phyloP scores from a whole-genome alignment of 2,888 invertebrate species.

The Cryptocephalus moraei region DNA sequence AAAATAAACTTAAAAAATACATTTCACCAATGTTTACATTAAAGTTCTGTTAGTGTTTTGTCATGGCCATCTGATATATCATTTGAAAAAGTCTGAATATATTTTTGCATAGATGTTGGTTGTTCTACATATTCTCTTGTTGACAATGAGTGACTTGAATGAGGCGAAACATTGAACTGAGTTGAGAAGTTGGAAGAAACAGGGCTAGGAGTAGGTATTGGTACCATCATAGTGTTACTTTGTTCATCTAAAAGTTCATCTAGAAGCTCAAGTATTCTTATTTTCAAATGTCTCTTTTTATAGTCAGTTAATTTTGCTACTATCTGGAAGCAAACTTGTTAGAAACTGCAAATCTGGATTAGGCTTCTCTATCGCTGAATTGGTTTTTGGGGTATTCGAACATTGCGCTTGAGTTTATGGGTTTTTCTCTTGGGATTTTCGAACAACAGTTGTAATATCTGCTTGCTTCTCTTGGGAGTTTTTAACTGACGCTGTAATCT shows the following conservation, averaged over 20 bases:
- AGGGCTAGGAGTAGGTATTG: constrained; percentile 4
- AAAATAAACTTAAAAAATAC: constrained; percentile 2
- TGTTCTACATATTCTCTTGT: constrained; percentile 3
- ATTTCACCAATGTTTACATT: background rate
- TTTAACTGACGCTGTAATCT: constrained; percentile 1
- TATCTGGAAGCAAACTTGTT: constrained; percentile 4
- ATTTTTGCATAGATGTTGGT: constrained; percentile 1
- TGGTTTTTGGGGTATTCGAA: constrained; percentile 1
- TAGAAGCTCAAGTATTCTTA: background rate
- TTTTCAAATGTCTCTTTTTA: constrained; percentile 1
- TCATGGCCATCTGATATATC: background rate
- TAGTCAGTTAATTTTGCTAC: background rate
- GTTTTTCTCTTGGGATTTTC: constrained; percentile 1
- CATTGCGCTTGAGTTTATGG: constrained; percentile 1
- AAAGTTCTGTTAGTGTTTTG: background rate
- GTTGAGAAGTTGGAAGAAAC: constrained; percentile 5
- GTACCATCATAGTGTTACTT: constrained; percentile 1
- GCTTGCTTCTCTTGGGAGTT: constrained; percentile 3
- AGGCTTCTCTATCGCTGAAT: constrained; percentile 1
- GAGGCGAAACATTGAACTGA: constrained; percentile 2
- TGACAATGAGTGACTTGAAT: constrained; percentile 3
- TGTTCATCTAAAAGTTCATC: constrained; percentile 1
- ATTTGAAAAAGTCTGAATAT: constrained; percentile 1
- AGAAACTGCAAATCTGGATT: constrained; percentile 4
- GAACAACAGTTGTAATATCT: constrained; percentile 2